A percentile compares a stretch with the other conserved stretches of the same genome.
These are phyloP conservation scores for Zaprionus capensis DNA, from an alignment of 1,140 invertebrate species.

Conservation along the genomic window DNA sequence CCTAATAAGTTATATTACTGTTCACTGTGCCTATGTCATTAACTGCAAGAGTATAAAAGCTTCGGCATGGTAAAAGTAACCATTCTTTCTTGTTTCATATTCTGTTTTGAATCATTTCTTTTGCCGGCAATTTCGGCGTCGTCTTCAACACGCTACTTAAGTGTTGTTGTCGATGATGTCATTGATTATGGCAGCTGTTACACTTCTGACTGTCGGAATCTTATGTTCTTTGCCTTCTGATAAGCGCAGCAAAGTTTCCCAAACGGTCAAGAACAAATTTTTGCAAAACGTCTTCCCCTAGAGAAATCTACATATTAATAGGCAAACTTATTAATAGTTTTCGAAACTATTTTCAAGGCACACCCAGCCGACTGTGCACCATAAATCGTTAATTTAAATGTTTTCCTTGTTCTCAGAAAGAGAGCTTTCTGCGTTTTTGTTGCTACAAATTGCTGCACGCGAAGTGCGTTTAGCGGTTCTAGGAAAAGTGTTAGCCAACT, in stretches of 20 bases:
- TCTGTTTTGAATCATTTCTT: constrained; percentile 38
- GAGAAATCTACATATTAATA: neutral
- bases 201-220: constrained; percentile 9
- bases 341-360: neutral
- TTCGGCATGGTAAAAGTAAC: neutral
- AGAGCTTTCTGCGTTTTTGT: neutral
- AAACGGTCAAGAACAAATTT: neutral
- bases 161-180: constrained; percentile 67
- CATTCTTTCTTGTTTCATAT: constrained; percentile 19
- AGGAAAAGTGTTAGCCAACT: neutral
- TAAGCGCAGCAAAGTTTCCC: neutral
- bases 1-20: neutral
- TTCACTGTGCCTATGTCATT: neutral
- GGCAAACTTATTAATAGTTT: constrained; percentile 13
- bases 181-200: constrained; percentile 36
- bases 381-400: constrained; percentile 35
- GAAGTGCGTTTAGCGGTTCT: constrained; percentile 17
- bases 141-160: constrained; percentile 51
- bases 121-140: constrained; percentile 41
- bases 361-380: constrained; percentile 8
- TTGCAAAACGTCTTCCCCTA: neutral
- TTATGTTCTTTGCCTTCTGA: neutral
- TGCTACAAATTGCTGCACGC: constrained; percentile 47
- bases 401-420: neutral
- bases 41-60: neutral